A percentile compares a stretch with the other conserved stretches of the same genome.
Conservation (phyloP, 2,797 vertebrate genomes). For the Sebastes oblongus region DNA sequence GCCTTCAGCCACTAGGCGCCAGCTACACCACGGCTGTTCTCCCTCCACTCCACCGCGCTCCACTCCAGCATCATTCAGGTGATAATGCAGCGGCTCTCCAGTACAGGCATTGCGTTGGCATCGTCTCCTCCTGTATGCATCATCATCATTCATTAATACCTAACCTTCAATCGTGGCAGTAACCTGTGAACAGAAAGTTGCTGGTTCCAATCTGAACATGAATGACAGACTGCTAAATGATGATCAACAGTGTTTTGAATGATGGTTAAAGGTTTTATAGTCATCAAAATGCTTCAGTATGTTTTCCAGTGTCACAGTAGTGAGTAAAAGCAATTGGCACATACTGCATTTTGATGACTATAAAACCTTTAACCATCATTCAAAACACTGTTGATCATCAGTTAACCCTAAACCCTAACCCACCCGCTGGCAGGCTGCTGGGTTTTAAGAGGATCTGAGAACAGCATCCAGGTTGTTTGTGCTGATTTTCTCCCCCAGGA, state of each 20-base stretch:
- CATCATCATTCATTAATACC: neutral
- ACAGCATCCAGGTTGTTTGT: neutral
- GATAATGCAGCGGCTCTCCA: neutral
- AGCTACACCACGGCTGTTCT: neutral
- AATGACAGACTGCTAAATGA: neutral
- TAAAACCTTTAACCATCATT: too few relatives aligned
- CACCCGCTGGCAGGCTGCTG: too few relatives aligned
- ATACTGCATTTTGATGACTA: too few relatives aligned
- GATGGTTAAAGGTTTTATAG: too few relatives aligned
- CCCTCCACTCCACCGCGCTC: neutral
- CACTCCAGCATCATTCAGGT: neutral
- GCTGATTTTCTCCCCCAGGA: neutral
- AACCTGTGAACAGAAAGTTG: neutral
- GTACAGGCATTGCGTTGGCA: too few relatives aligned
- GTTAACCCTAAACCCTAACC: too few relatives aligned
- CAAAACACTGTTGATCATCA: too few relatives aligned
- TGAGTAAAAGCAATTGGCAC: too few relatives aligned
- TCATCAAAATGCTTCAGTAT: too few relatives aligned
- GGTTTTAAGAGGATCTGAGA: neutral
- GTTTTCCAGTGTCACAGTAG: too few relatives aligned
- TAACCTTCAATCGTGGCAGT: neutral
- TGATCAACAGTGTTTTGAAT: too few relatives aligned
- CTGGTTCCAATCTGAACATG: neutral
- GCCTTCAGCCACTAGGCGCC: conserved; percentile 33
- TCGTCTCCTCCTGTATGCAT: neutral